Evolutionary conservation across 2,797 vertebrate genomes (phyloP).

Genomic region (Picus viridis): DNA sequence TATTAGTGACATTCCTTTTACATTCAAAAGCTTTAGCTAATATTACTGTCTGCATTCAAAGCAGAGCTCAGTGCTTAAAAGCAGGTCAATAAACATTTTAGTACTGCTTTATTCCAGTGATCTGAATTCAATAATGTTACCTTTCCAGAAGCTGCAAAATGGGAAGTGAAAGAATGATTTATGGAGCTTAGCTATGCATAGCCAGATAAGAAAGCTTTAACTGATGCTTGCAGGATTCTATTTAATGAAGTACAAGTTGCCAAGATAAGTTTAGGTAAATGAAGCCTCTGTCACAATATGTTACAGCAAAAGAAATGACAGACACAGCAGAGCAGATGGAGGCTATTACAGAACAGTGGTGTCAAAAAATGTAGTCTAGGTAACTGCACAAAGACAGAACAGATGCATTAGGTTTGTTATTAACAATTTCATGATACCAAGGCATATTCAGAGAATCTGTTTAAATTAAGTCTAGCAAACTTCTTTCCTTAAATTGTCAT

Average conservation of each 20-base stretch:
- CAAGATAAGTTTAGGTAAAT: slow-evolving; percentile 85
- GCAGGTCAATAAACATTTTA: slow-evolving; percentile 81
- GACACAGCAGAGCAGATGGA: slow-evolving; percentile 79
- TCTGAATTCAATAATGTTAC: slow-evolving; percentile 83
- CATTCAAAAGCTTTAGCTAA: slow-evolving; percentile 72
- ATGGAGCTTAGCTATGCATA: slow-evolving; percentile 81
- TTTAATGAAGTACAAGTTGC: slow-evolving; percentile 86
- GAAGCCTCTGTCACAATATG: slow-evolving; percentile 82
- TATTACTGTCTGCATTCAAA: slow-evolving; percentile 71
- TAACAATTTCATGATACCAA: slow-evolving; percentile 73
- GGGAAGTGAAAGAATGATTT: slow-evolving; percentile 84
- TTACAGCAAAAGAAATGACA: slow-evolving; percentile 81
- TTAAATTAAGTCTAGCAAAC: slow-evolving; percentile 68
- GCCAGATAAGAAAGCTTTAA: slow-evolving; percentile 82
- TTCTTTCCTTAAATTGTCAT: slow-evolving; percentile 72
- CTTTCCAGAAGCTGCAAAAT: slow-evolving; percentile 78
- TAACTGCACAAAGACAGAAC: slow-evolving; percentile 76
- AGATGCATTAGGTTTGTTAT: slow-evolving; percentile 74
- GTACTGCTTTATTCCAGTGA: slow-evolving; percentile 74
- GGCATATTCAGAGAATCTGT: slow-evolving; percentile 65
- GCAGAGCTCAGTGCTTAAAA: slow-evolving; percentile 71
- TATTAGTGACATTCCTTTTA: slow-evolving; percentile 70
- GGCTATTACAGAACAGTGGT: slow-evolving; percentile 78
- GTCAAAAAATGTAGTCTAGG: slow-evolving; percentile 79
- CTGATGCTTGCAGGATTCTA: slow-evolving; percentile 80